A percentile compares a stretch with the other conserved stretches of the same genome.
phyloP scores from a whole-genome alignment of 2,888 invertebrate genomes.

The Allygus modestus region DNA sequence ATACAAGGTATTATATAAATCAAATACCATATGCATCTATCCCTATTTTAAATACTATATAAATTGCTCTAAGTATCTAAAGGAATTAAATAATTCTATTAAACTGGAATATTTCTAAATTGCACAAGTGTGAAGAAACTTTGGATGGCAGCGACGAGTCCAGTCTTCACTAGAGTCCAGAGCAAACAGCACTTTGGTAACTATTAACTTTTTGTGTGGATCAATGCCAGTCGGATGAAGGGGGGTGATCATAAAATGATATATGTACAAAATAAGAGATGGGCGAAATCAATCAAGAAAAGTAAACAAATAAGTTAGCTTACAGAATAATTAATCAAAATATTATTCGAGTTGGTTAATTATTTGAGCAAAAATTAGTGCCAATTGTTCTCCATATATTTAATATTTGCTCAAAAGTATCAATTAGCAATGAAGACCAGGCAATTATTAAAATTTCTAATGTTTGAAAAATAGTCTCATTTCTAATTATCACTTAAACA shows the following conservation, averaged over 20 bases:
- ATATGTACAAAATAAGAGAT: constrained; percentile 21
- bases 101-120: constrained; percentile 42
- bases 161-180: constrained; percentile 41
- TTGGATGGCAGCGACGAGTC: not conserved
- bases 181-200: constrained; percentile 46
- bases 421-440: too few species aligned
- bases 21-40: constrained; percentile 31
- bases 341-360: too few species aligned
- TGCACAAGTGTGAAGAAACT: constrained; percentile 46
- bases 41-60: constrained; percentile 5
- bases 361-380: too few species aligned
- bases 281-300: not conserved
- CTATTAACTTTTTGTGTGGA: constrained; percentile 31
- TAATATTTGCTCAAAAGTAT: too few species aligned
- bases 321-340: too few species aligned
- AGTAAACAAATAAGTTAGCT: too few species aligned
- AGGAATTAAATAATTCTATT: constrained; percentile 23
- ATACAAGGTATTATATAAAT: constrained; percentile 23
- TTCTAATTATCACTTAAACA: too few species aligned
- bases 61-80: constrained; percentile 7
- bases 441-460: too few species aligned
- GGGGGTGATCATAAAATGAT: not conserved
- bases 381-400: too few species aligned
- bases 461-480: too few species aligned
- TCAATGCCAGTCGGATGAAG: constrained; percentile 49